Base-by-base conservation (phyloP, 2,888 invertebrate species). In the Noctua janthina region DNA sequence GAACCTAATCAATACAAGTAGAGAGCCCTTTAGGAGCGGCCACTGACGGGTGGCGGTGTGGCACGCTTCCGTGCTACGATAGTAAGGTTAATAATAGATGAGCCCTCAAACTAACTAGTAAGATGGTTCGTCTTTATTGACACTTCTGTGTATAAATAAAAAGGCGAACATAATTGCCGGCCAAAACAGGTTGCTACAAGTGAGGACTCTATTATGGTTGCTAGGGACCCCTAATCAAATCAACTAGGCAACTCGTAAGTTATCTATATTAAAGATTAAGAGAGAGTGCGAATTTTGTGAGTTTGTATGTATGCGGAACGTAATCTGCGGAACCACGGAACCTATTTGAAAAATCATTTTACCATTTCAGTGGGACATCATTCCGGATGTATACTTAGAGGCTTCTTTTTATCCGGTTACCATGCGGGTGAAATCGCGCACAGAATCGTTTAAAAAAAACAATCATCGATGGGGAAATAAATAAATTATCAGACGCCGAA, bases 51-150 rank as follows among this genome's bases (percentile, higher is more conserved):
- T 64, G 69, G 43, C 13, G 17, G 70, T 59, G 70, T 35, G 39
- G 51, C 83, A 78, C 76, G 54, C 78, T 68, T 59, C 68, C 23
- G n/a, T 39, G 20, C 64, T 15, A 77, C 77, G 69, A 75, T 23
- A 39, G 15, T 62, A 17, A 56, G 13, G 43, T 86, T 51, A 75
- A 86, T 86, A 86, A 83, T 86, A 85, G 68, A 85, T 78, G 29
- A 77, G 20, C 54, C 54, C 39, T 29, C 49, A 69, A 71, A 77
- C 29, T 68, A 79, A 69, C 74, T 82, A 73, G 23, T 46, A 59
- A 66, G 46, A 72, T 56, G 35, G n/a, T 66, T 29, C 23, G 39
- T 72, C 70, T 84, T 66, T 81, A 62, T 76, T 72, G 70, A 77
- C 59, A 67, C 20, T 66, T 49, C 15, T 43, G 43, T 59, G 1